These are phyloP conservation scores for Globia sparganii DNA, from an alignment of 2,888 invertebrate species.

Conservation along the genomic window DNA sequence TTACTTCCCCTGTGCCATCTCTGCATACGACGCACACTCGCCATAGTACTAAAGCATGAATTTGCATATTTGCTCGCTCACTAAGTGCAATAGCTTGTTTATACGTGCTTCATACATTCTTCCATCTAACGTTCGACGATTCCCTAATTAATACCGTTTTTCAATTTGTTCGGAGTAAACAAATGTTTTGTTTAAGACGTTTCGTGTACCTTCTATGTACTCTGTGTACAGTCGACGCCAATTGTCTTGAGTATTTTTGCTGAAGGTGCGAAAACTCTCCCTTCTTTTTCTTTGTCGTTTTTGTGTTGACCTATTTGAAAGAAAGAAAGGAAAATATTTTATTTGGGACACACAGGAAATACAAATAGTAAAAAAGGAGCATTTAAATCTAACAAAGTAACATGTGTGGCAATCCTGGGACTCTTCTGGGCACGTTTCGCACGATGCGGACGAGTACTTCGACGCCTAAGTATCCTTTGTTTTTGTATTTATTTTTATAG, in stretches of 20 bases:
- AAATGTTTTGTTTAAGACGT: conserved; percentile 63
- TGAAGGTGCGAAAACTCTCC: background rate
- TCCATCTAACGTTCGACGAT: conserved; percentile 75
- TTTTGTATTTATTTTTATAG: too few relatives aligned
- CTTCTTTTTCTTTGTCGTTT: background rate
- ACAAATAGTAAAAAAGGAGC: too few relatives aligned
- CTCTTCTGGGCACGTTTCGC: too few relatives aligned
- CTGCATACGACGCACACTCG: conserved; percentile 84
- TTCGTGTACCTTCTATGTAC: background rate
- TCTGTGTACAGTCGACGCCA: conserved; percentile 45
- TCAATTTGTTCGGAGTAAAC: conserved; percentile 64
- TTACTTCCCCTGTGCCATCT: conserved; percentile 62
- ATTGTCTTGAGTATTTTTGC: conserved; percentile 13
- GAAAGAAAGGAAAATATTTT: too few relatives aligned
- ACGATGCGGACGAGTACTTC: too few relatives aligned
- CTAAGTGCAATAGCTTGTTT: conserved; percentile 90
- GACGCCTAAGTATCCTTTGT: too few relatives aligned
- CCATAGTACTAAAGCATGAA: conserved; percentile 83
- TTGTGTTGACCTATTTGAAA: conserved; percentile 9
- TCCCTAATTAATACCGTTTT: conserved; percentile 80
- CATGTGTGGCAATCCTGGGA: too few relatives aligned
- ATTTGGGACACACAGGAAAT: too few relatives aligned
- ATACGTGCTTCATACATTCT: conserved; percentile 85
- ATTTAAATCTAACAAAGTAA: too few relatives aligned
- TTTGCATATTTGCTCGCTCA: conserved; percentile 88